Percentiles rank a stretch among this genome's conserved stretches.
Conservation (phyloP, 92 coral and sea anemone genomes). For the Zoanthus sociatus region DNA sequence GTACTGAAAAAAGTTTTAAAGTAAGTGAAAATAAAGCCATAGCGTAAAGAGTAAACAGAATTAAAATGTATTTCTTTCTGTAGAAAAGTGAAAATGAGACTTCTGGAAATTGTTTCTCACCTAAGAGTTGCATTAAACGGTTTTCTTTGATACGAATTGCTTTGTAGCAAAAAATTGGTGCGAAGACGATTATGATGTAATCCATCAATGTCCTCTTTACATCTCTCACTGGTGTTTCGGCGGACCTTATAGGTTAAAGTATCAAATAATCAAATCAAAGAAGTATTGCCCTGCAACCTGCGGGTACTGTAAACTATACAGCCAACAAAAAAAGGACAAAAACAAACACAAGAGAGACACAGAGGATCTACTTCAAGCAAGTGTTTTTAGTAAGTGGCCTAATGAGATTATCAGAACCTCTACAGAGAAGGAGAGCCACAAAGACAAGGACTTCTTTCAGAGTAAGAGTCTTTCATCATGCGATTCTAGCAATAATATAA, state of each 20-base stretch:
- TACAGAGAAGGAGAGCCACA: no score
- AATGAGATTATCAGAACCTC: neutral
- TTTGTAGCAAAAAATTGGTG: conserved; percentile 26
- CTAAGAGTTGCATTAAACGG: neutral
- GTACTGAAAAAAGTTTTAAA: no score
- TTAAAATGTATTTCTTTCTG: no score
- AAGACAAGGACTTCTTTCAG: neutral
- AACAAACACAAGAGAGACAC: neutral
- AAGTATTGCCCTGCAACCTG: conserved; percentile 28
- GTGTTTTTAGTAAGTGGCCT: neutral
- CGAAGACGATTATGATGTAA: neutral
- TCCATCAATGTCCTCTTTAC: neutral
- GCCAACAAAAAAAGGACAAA: conserved; percentile 3
- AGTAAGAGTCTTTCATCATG: neutral
- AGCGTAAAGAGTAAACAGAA: no score
- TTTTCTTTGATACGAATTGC: neutral
- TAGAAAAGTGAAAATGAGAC: no score
- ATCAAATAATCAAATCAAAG: neutral
- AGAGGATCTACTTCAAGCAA: neutral
- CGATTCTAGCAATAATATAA: no score
- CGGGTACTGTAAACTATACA: conserved; percentile 14
- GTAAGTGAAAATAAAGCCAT: no score
- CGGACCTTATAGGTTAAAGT: neutral
- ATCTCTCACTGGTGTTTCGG: conserved; percentile 9
- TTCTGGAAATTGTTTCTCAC: no score